Evolutionary conservation across 2,888 invertebrate genomes (phyloP).

Genomic region (Dryadula phaetusa): DNA sequence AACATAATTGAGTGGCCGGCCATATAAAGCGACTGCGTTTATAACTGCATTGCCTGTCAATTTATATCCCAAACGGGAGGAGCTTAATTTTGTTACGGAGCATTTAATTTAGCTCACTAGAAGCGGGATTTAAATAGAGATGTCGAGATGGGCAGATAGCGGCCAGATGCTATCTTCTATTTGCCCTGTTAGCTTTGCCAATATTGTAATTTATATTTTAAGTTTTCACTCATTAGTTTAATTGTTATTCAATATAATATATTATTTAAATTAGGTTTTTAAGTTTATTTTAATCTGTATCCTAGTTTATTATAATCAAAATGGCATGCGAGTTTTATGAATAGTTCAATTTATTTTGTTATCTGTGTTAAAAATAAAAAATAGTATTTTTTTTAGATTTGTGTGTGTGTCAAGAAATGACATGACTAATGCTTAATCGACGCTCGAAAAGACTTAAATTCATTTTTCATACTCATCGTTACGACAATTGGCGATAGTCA

Average conservation of each 20-base stretch:
- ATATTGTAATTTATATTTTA: constrained; percentile 12
- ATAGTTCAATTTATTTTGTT: background rate
- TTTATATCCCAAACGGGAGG: constrained; percentile 49
- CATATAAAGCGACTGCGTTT: constrained; percentile 40
- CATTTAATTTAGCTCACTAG: constrained; percentile 58
- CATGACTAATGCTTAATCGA: background rate
- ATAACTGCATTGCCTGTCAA: constrained; percentile 42
- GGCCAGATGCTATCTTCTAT: constrained; percentile 54
- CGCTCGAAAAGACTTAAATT: background rate
- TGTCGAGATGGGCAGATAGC: constrained; percentile 73
- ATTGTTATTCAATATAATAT: constrained; percentile 1
- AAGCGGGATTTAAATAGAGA: constrained; percentile 74
- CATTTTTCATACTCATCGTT: constrained; percentile 28
- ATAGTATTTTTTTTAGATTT: background rate
- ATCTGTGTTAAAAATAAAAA: background rate
- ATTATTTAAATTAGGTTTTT: background rate
- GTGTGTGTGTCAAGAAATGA: background rate
- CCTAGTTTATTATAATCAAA: too few species aligned
- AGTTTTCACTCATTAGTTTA: background rate
- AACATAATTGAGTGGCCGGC: constrained; percentile 42
- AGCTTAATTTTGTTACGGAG: constrained; percentile 48
- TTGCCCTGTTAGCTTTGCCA: constrained; percentile 47
- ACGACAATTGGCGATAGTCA: constrained; percentile 23
- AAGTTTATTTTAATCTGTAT: too few species aligned
- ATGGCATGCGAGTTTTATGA: too few species aligned